phyloP scores from a whole-genome alignment of 2,888 invertebrate species.

The Galerucella calmariensis region DNA sequence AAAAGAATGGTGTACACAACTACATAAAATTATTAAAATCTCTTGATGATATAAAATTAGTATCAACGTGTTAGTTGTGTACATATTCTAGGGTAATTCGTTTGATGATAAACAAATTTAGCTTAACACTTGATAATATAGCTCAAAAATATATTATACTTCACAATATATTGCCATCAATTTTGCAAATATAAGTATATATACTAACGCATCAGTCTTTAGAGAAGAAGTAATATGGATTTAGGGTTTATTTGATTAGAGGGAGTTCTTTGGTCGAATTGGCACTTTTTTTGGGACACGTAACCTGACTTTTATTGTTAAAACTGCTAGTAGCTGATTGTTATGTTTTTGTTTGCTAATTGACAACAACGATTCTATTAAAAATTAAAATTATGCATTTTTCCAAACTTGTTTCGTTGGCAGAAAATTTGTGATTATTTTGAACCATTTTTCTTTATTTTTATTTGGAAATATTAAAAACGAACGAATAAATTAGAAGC shows the following conservation, averaged over 20 bases:
- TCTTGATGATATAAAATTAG: not conserved
- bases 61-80: conserved; percentile 25
- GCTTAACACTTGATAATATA: conserved; percentile 56
- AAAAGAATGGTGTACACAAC: conserved; percentile 33
- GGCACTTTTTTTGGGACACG: conserved; percentile 14
- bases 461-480: not conserved
- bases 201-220: conserved; percentile 64
- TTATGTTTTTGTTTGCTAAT: not conserved
- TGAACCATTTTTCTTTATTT: not conserved
- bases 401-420: too few relatives aligned
- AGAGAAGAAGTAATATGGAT: conserved; percentile 55
- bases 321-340: not conserved
- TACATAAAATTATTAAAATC: not conserved
- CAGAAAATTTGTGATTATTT: not conserved
- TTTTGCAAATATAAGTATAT: conserved; percentile 61
- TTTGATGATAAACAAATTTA: conserved; percentile 15
- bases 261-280: conserved; percentile 8
- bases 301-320: not conserved
- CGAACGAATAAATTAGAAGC: not conserved
- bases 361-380: not conserved
- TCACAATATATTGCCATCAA: conserved; percentile 62
- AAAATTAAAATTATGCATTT: too few relatives aligned
- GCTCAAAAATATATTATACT: conserved; percentile 64
- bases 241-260: conserved; percentile 17
- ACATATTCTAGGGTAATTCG: conserved; percentile 23